Base-by-base conservation (phyloP, 2,113 vertebrate species). In the Synodontis membranacea region DNA sequence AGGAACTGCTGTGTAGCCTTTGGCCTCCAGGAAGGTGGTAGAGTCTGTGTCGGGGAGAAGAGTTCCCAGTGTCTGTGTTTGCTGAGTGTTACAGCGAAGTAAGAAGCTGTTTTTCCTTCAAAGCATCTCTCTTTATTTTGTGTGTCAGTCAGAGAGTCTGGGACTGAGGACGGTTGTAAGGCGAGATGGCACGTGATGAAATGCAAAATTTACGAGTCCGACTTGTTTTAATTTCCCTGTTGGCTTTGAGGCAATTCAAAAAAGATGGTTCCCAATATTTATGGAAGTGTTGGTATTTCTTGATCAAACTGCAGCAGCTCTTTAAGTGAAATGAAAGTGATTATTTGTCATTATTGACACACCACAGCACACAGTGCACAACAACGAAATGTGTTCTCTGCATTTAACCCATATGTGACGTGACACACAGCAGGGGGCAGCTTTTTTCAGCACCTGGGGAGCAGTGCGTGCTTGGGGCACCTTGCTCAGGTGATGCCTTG, bases 161-260 rank as follows among this genome's bases (percentile, higher is more conserved):
- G 12, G 25, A 62, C 7, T 0, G 72, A 68, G 54, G 60, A 75
- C 4, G 15, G 56, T 19, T 28, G 4, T 52, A 58, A 75, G 44
- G 46, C 21, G 79, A 37, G 46, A 70, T 70, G 31, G 75, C 85
- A 64, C 80, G 42, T 76, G 50, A 56, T 39, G 80, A 79, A 80
- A 70, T 37, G 68, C 58, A 83, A 75, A 28, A 52, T 86, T 81
- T 86, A 81, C 54, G 74, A 66, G 68, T 80, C 68, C 82, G 78
- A 84, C 82, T 90, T 86, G 80, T 86, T 89, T 88, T 89, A 86
- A 88, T 88, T 83, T 80, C 76, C 66, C 19, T 34, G 37, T 82
- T 76, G 42, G 37, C 48, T 84, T 86, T 64, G 25, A 68, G 64
- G 66, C 31, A 50, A 52, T 79, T 80, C 25, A 54, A 12, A 64